phyloP scores from a whole-genome alignment of 2,888 invertebrate species.

The Lithophane leautieri region DNA sequence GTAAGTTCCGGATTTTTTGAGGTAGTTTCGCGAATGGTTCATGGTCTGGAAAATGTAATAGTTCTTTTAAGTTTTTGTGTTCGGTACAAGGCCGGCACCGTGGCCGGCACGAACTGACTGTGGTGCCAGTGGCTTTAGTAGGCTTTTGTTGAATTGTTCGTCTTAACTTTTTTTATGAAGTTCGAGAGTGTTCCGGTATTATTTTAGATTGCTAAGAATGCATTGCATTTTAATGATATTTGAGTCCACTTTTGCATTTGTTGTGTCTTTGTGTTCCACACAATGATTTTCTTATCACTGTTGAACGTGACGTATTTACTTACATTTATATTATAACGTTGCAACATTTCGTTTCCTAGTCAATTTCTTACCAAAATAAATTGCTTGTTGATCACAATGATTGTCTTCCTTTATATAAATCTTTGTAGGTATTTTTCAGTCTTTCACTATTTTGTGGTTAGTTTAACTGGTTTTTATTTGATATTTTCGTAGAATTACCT shows the following conservation, averaged over 20 bases:
- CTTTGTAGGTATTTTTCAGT: neutral
- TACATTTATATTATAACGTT: neutral
- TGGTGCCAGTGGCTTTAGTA: neutral
- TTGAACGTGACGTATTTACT: no score
- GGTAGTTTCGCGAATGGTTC: slow-evolving; percentile 43
- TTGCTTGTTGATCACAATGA: no score
- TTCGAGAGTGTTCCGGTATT: neutral
- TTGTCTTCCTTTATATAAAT: neutral
- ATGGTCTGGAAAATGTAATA: slow-evolving; percentile 35
- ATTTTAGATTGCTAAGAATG: neutral
- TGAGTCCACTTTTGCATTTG: neutral
- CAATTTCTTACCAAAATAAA: neutral
- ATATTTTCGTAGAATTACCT: slow-evolving; percentile 14
- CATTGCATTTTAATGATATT: neutral
- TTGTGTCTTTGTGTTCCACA: neutral
- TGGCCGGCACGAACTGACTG: neutral
- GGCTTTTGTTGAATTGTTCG: slow-evolving; percentile 4
- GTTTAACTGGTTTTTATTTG: slow-evolving; percentile 6
- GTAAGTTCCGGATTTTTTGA: slow-evolving; percentile 50
- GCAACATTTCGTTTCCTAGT: neutral
- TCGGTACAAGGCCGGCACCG: neutral
- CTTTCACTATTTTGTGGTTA: neutral
- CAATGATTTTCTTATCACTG: neutral
- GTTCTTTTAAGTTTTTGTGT: slow-evolving; percentile 24
- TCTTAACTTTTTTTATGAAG: neutral